Evolutionary conservation across 2,113 vertebrate genomes (phyloP), one percentile per base, ranked within the genome.

Genomic region (Apteryx owenii): DNA sequence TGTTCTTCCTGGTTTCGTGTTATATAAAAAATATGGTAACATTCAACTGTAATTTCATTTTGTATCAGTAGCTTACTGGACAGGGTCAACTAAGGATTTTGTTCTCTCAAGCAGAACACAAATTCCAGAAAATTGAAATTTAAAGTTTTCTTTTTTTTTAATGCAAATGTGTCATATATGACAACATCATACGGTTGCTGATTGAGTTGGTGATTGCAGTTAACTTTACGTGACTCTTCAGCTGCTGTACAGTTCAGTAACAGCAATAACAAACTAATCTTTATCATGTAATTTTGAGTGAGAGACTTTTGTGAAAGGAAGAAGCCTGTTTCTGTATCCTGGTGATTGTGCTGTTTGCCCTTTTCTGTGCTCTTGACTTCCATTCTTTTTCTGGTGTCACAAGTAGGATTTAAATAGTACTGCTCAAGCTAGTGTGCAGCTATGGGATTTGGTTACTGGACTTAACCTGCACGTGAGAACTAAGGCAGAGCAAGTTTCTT

Each of bases 21-120:
- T 11, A 1, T 8, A 0, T 7, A 26, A 69, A 23, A 72, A 3
- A 31, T 25, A 1, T 4, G 23, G 15, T 36, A 36, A 36, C 36
- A 36, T 36, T 36, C 36, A 36, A 36, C 36, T 36, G 36, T 36
- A 36, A 36, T 36, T 36, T 36, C 36, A 36, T 36, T 36, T 36
- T 36, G 36, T 36, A 36, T 77, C 28, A 15, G 48, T 25, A 33
- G 18, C 4, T 1, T 81, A 26, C 40, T 69, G 29, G 19, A 25
- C 1, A 3, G 33, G 33, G 16, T 6, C 51, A 71, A 0, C 0
- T 42, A 8, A 31, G 26, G 36, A 23, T 82, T 86, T 72, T 86
- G 33, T 42, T 15, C 28, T 75, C 13, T 62, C 11, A 8, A 3
- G 8, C 29, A 60, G 72, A 89, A n/a, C 21, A 23, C 9, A 51